Conservation (phyloP, 2,113 vertebrate species). For the Calidris pygmaea region DNA sequence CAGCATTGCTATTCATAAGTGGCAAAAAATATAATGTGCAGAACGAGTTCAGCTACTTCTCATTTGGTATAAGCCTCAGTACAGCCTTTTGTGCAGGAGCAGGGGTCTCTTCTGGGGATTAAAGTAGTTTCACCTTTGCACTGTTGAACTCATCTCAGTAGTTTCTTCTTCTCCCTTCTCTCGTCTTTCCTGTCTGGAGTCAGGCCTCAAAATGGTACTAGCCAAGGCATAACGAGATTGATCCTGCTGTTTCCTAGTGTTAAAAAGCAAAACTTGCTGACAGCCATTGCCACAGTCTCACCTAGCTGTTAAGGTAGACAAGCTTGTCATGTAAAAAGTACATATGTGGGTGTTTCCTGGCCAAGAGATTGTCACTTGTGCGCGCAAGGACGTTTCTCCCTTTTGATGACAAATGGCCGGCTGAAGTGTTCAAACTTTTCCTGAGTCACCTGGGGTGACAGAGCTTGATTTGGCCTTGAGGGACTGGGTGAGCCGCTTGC, state of each 20-base stretch:
- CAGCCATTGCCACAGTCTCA: background rate
- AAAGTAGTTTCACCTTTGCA: slow-evolving; percentile 17
- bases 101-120: background rate
- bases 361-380: background rate
- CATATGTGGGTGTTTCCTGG: background rate
- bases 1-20: background rate
- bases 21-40: background rate
- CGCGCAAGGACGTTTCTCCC: background rate
- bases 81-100: background rate
- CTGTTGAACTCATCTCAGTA: background rate
- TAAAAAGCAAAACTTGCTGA: background rate
- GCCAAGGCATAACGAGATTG: background rate
- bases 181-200: background rate
- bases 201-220: background rate
- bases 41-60: background rate
- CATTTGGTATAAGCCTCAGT: background rate
- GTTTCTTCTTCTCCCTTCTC: background rate
- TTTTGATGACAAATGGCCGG: background rate
- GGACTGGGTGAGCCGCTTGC: background rate
- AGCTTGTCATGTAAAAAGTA: background rate
- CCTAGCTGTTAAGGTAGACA: background rate
- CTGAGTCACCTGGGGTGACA: background rate
- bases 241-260: background rate
- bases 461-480: background rate
- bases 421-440: background rate